Evolutionary conservation across 2,797 vertebrate species (phyloP).

Genomic region (Channa striata): DNA sequence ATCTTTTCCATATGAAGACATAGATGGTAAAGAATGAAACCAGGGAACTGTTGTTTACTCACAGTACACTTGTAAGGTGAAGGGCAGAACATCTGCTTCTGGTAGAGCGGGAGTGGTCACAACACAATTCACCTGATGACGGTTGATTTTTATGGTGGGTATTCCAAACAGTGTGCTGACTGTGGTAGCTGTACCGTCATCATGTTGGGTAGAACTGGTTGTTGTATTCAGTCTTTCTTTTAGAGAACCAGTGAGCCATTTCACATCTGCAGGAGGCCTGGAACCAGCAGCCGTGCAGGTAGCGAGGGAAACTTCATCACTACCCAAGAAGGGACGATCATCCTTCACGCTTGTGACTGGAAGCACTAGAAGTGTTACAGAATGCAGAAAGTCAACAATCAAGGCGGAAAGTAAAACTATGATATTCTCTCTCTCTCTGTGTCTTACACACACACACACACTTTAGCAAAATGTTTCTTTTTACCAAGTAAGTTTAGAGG

Average conservation of each 20-base stretch:
- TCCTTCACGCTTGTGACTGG: conserved; percentile 38
- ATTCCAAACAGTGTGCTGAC: conserved; percentile 53
- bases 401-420: background rate
- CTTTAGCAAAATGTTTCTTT: background rate
- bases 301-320: conserved; percentile 34
- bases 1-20: background rate
- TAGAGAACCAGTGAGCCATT: conserved; percentile 43
- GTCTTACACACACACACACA: background rate
- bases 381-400: conserved; percentile 1
- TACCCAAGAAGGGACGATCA: conserved; percentile 11
- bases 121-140: conserved; percentile 54
- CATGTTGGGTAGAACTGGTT: conserved; percentile 1
- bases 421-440: background rate
- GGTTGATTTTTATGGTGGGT: conserved; percentile 51
- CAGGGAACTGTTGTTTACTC: conserved; percentile 32
- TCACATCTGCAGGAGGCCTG: conserved; percentile 62
- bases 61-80: conserved; percentile 70
- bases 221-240: background rate
- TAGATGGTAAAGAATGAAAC: background rate
- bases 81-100: background rate
- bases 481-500: conserved; percentile 52
- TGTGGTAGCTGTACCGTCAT: conserved; percentile 55
- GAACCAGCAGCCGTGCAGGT: conserved; percentile 61
- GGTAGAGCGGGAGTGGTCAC: conserved; percentile 27
- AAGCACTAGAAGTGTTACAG: conserved; percentile 52